Conservation (phyloP, 2,888 invertebrate genomes). For the Anodontia alba region DNA sequence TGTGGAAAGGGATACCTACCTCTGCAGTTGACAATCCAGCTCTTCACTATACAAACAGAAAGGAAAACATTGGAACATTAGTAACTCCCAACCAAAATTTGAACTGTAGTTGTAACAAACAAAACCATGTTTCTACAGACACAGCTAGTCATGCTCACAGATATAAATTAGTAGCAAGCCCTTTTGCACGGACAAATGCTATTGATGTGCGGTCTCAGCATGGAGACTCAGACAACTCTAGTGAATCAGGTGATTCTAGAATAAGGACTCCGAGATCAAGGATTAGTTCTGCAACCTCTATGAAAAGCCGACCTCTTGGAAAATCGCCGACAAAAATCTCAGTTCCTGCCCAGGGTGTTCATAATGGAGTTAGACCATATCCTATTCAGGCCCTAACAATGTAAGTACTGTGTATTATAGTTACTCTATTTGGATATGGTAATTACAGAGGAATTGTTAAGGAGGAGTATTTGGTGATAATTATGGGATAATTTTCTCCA, state of each 20-base stretch:
- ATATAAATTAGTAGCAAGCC: conserved; percentile 57
- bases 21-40: conserved; percentile 31
- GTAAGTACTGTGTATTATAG: too few species aligned
- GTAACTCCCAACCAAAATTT: conserved; percentile 22
- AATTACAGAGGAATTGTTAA: too few species aligned
- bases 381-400: conserved; percentile 65
- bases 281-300: conserved; percentile 54
- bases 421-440: not conserved
- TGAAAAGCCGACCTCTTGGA: conserved; percentile 24
- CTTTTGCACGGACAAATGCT: conserved; percentile 42
- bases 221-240: conserved; percentile 57
- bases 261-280: conserved; percentile 33
- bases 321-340: conserved; percentile 67
- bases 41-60: conserved; percentile 55
- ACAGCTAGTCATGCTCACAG: conserved; percentile 61
- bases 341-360: conserved; percentile 53
- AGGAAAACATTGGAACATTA: conserved; percentile 44
- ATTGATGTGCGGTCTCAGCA: conserved; percentile 31
- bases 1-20: conserved; percentile 32
- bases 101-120: conserved; percentile 38
- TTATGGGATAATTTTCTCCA: too few species aligned
- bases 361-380: conserved; percentile 39
- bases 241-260: conserved; percentile 55
- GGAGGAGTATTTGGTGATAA: too few species aligned
- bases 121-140: conserved; percentile 46